Evolutionary conservation across 1,140 invertebrate species (phyloP).

Genomic region (Melipona quadrifasciata): DNA sequence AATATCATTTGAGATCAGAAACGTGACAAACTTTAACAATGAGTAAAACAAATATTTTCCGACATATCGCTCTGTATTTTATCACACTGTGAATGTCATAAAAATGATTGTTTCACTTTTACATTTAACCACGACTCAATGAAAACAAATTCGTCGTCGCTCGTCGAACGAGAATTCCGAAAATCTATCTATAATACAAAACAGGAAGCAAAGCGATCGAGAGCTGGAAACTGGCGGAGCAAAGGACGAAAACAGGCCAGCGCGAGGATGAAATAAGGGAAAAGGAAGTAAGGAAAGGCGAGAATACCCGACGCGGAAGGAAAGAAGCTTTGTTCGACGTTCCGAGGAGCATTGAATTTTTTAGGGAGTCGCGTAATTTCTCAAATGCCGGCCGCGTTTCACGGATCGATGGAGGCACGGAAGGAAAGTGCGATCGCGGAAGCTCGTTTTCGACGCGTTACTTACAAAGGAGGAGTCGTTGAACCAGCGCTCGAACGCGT

Average conservation of each 20-base stretch:
- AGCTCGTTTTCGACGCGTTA: conserved; percentile 16
- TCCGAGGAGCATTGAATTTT: conserved; percentile 19
- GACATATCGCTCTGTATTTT: neutral
- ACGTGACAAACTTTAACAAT: neutral
- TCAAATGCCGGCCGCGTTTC: conserved; percentile 18
- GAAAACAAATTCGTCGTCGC: no score
- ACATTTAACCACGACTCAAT: no score
- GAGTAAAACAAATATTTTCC: neutral
- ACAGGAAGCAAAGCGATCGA: neutral
- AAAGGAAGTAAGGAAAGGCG: conserved; percentile 10
- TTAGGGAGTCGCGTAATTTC: conserved; percentile 30
- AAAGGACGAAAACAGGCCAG: neutral
- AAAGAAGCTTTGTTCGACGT: neutral
- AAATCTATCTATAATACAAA: neutral
- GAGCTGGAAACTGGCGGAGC: neutral
- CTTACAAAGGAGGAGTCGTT: conserved; percentile 7
- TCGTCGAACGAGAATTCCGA: no score
- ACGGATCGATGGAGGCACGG: neutral
- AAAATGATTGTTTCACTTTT: no score
- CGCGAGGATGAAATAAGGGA: neutral
- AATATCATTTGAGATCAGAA: neutral
- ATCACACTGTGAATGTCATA: neutral
- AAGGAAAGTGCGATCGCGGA: conserved; percentile 6
- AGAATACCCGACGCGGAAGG: neutral
- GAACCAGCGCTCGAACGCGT: neutral